Evolutionary conservation across 2,113 vertebrate species (phyloP), one percentile per base, ranked within the genome.

Genomic region (Telmatochromis bifrenatus): DNA sequence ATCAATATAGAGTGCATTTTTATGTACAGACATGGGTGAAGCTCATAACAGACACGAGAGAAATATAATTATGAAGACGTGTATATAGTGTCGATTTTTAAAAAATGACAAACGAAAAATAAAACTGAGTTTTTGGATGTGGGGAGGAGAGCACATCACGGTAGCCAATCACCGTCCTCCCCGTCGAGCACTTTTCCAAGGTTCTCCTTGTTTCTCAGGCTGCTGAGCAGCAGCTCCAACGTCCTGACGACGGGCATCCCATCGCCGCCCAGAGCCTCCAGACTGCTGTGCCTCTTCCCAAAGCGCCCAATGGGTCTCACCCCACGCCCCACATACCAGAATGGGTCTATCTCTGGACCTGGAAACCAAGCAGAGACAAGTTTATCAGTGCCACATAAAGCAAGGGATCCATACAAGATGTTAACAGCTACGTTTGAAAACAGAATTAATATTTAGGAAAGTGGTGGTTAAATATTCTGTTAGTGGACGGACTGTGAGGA

Each of bases 301-400:
- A 98, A 98, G 17, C 97, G 96, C 2, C 97, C 97, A 0, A 98
- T 98, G 89, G 97, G 98, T 93, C 97, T 95, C 42, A 98, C 97
- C 1, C 97, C 98, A 4, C 97, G 97, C 1, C 96, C 97, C 91
- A 98, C 96, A 1, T 98, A 98, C 97, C 98, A 98, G 84, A 97
- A 97, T 0, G 97, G 97, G 87, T 98, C 97, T 0, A 98, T 98
- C 92, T 98, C 97, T n/a, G 97, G 97, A 96, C 97, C 98, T 98
- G 93, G 26, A 95, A 85, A 89, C 85, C 84, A 93, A 86, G 68
- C 14, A 53, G 17, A 83, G 53, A 39, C 55, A 68, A 28, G 45
- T 10, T 56, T n/a, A 65, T 54, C 49, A 83, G 49, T 51, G 9
- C 3, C 7, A 39, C 58, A 77, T 19, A 23, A 23, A 79, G 81